phyloP scores from a whole-genome alignment of 92 coral and sea anemone genomes.

The Desmophyllum pertusum region DNA sequence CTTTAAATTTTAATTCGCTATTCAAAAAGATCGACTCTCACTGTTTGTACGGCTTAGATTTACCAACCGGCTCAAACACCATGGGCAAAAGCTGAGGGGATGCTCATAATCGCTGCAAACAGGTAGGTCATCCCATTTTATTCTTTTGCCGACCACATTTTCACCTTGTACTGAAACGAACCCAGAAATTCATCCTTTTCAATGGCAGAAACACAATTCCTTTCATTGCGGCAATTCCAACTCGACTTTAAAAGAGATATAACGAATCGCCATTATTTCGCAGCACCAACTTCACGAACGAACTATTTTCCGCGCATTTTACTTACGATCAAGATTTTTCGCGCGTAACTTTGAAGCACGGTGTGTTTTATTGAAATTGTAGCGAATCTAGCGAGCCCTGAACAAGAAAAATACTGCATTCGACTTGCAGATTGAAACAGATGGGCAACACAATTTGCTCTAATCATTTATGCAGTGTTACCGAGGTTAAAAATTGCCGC shows the following conservation, averaged over 20 bases:
- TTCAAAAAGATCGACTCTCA: conserved; percentile 29
- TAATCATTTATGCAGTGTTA: conserved; percentile 30
- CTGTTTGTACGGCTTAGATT: conserved; percentile 26
- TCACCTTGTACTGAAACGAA: background rate
- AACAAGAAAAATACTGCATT: background rate
- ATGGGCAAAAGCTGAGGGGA: background rate
- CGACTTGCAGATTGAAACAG: conserved; percentile 7
- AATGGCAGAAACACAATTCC: background rate
- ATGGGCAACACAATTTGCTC: conserved; percentile 10
- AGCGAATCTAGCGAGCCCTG: background rate
- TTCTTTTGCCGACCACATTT: background rate
- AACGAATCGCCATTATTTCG: background rate
- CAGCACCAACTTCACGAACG: background rate
- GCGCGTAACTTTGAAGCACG: background rate
- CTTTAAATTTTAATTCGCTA: conserved; percentile 49
- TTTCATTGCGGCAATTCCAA: background rate
- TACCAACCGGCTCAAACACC: conserved; percentile 19
- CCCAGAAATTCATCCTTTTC: background rate
- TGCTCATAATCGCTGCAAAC: background rate
- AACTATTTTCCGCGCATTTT: background rate
- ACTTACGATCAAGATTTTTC: background rate
- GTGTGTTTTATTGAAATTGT: background rate
- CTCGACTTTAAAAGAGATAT: background rate
- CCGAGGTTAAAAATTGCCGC: conserved; percentile 41
- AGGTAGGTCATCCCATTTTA: conserved; percentile 17